phyloP scores from a whole-genome alignment of 2,888 invertebrate species.

The Acronicta alni region DNA sequence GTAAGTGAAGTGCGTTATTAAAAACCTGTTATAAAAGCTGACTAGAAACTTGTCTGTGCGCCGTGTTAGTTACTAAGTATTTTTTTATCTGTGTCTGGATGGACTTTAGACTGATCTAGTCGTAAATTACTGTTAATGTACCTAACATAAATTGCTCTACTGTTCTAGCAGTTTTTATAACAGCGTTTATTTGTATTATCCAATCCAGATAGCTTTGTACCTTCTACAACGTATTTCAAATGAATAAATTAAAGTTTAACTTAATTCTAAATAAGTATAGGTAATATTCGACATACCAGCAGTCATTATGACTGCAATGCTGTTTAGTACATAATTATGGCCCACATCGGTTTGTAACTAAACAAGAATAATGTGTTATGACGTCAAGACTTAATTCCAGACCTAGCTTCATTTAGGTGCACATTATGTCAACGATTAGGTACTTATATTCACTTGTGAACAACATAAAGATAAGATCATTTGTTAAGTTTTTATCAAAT shows the following conservation, averaged over 20 bases:
- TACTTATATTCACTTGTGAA: slow-evolving; percentile 13
- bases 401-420: slow-evolving; percentile 12
- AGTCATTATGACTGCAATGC: not conserved
- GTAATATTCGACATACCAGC: not conserved
- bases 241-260: too few relatives aligned
- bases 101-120: slow-evolving; percentile 44
- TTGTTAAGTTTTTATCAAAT: not conserved
- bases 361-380: slow-evolving; percentile 19
- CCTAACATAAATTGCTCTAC: slow-evolving; percentile 13
- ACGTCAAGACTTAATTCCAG: slow-evolving; percentile 9
- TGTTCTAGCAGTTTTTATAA: slow-evolving; percentile 41
- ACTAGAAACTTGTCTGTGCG: slow-evolving; percentile 53
- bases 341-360: slow-evolving; percentile 6
- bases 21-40: slow-evolving; percentile 57
- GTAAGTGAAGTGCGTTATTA: slow-evolving; percentile 58
- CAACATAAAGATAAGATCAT: slow-evolving; percentile 5
- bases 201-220: too few relatives aligned
- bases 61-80: slow-evolving; percentile 1
- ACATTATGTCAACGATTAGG: slow-evolving; percentile 24
- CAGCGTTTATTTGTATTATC: slow-evolving; percentile 9
- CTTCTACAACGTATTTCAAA: too few relatives aligned
- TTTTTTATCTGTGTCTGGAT: slow-evolving; percentile 28
- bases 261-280: too few relatives aligned
- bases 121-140: slow-evolving; percentile 25
- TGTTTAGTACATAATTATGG: slow-evolving; percentile 15